phyloP scores from a whole-genome alignment of 2,888 invertebrate species.

The Prosopocoilus inquinatus region DNA sequence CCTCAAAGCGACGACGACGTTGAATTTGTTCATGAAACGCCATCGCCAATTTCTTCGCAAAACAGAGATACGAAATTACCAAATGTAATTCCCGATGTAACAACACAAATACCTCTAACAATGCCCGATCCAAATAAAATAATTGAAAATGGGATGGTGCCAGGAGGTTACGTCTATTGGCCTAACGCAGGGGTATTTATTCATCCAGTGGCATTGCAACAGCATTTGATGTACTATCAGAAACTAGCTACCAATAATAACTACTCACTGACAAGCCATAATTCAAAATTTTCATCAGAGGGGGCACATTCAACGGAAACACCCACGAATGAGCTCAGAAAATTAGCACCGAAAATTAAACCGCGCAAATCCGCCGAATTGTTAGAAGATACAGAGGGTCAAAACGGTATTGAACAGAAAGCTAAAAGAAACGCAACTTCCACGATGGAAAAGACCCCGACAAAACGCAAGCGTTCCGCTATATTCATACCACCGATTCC shows the following conservation, averaged over 20 bases:
- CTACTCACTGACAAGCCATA: constrained; percentile 37
- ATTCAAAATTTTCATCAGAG: constrained; percentile 36
- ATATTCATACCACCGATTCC: constrained; percentile 84
- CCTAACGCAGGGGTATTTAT: constrained; percentile 69
- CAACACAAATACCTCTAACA: constrained; percentile 48
- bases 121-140: constrained; percentile 51
- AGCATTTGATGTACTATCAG: constrained; percentile 73
- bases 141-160: constrained; percentile 46
- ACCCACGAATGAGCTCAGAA: constrained; percentile 40
- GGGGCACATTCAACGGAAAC: constrained; percentile 15
- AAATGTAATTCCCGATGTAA: constrained; percentile 30
- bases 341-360: constrained; percentile 45
- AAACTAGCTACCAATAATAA: constrained; percentile 61
- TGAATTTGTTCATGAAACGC: constrained; percentile 46
- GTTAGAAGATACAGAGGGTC: constrained; percentile 36
- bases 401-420: constrained; percentile 52
- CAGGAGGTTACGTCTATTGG: constrained; percentile 65
- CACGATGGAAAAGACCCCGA: constrained; percentile 48
- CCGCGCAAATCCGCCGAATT: constrained; percentile 34
- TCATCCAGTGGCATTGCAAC: constrained; percentile 71
- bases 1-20: constrained; percentile 56
- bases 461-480: constrained; percentile 76
- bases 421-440: constrained; percentile 47
- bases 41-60: constrained; percentile 37
- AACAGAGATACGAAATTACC: constrained; percentile 32